These are phyloP conservation scores for Erebia aethiops DNA, from an alignment of 2,888 invertebrate species.

Conservation along the genomic window DNA sequence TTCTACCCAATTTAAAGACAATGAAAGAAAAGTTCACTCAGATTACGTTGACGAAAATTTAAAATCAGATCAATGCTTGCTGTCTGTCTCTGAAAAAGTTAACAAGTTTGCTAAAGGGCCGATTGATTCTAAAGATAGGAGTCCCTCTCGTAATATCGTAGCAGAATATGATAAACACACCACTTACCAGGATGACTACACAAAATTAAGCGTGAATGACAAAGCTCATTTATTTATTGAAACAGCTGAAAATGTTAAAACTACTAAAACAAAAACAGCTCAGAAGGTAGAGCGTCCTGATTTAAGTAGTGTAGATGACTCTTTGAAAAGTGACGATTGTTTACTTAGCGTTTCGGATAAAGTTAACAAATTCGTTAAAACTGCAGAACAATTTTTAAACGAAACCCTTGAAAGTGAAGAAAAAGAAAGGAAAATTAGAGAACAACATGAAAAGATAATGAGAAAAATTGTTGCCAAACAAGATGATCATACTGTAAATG, in stretches of 20 bases:
- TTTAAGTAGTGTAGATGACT: constrained; percentile 81
- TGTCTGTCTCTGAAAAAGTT: constrained; percentile 88
- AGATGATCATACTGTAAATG: constrained; percentile 50
- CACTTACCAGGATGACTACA: constrained; percentile 74
- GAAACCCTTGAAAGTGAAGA: constrained; percentile 63
- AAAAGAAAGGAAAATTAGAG: constrained; percentile 70
- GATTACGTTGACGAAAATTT: constrained; percentile 78
- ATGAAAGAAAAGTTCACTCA: constrained; percentile 70
- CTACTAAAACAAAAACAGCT: constrained; percentile 61
- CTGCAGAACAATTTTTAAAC: constrained; percentile 80
- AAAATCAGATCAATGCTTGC: constrained; percentile 84
- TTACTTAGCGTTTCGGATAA: constrained; percentile 85
- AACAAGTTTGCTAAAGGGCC: constrained; percentile 84
- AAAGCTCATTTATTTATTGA: constrained; percentile 86
- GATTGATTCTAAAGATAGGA: constrained; percentile 63
- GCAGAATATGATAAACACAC: constrained; percentile 81
- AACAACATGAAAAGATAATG: constrained; percentile 74
- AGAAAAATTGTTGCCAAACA: constrained; percentile 59
- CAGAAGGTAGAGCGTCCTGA: constrained; percentile 77
- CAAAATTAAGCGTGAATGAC: constrained; percentile 84
- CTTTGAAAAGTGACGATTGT: constrained; percentile 83
- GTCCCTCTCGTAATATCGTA: constrained; percentile 68
- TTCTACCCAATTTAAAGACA: constrained; percentile 58
- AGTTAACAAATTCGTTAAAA: constrained; percentile 85
- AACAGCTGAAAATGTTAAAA: constrained; percentile 83